Conservation (phyloP, 2,888 invertebrate genomes). For the Cerceris rybyensis region DNA sequence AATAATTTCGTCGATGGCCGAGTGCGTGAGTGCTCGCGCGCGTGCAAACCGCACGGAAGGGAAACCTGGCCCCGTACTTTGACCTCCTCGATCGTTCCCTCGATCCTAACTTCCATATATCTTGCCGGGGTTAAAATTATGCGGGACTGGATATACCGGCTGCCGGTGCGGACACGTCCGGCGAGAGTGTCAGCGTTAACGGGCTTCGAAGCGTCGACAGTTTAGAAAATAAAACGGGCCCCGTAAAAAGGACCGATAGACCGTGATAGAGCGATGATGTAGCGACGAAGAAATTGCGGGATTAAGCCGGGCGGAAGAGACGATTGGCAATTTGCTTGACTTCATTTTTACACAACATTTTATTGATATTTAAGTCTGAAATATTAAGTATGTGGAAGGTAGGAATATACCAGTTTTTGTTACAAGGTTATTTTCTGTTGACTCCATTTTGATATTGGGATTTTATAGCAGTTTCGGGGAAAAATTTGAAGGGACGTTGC, state of each 20-base stretch:
- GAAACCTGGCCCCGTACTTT: constrained; percentile 41
- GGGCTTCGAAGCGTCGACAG: constrained; percentile 25
- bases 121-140: constrained; percentile 35
- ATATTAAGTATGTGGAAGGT: no score
- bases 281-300: not conserved
- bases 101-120: constrained; percentile 39
- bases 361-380: no score
- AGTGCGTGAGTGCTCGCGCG: not conserved
- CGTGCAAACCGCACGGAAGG: not conserved
- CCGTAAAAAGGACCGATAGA: no score
- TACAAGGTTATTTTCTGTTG: no score
- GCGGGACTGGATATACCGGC: constrained; percentile 52
- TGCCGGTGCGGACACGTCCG: constrained; percentile 20
- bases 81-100: constrained; percentile 38
- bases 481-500: no score
- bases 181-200: constrained; percentile 42
- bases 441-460: no score
- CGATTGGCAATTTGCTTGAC: no score
- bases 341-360: no score
- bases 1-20: constrained; percentile 24
- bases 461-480: no score
- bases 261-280: not conserved
- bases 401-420: no score
- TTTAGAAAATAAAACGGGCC: constrained; percentile 13
- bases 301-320: no score